A percentile compares a stretch with the other conserved stretches of the same genome.
phyloP scores from a whole-genome alignment of 2,797 vertebrate species.

The Fratercula arctica region DNA sequence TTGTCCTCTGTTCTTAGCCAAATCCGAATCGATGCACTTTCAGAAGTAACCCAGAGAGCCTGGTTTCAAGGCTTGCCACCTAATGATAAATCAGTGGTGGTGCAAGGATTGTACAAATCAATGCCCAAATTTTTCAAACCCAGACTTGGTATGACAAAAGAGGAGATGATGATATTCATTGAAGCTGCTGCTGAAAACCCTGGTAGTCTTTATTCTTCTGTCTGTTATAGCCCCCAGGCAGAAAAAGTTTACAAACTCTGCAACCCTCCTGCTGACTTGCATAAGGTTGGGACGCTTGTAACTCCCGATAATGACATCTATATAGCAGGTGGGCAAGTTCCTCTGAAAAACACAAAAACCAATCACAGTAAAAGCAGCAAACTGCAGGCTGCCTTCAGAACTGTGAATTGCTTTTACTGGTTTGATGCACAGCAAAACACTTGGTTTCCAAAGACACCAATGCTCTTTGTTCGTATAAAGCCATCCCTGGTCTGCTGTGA shows the following conservation, averaged over 20 bases:
- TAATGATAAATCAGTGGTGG: slow-evolving; percentile 98
- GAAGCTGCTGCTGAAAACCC: slow-evolving; percentile 90
- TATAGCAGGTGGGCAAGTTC: slow-evolving; percentile 94
- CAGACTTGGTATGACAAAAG: slow-evolving; percentile 97
- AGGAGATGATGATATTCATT: slow-evolving; percentile 98
- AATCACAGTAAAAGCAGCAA: slow-evolving; percentile 91
- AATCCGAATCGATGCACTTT: slow-evolving; percentile 96
- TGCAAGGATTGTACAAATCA: slow-evolving; percentile 98
- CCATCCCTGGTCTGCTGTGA: slow-evolving; percentile 94
- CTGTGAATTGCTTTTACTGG: slow-evolving; percentile 98
- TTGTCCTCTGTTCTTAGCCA: slow-evolving; percentile 97
- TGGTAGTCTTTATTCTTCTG: slow-evolving; percentile 83
- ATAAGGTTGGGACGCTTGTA: slow-evolving; percentile 94
- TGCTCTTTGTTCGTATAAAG: slow-evolving; percentile 92
- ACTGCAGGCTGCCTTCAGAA: slow-evolving; percentile 89
- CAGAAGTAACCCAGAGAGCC: slow-evolving; percentile 96
- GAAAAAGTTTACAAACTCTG: slow-evolving; percentile 98
- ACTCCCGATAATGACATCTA: slow-evolving; percentile 97
- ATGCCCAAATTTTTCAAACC: slow-evolving; percentile 99
- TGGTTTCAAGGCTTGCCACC: slow-evolving; percentile 98
- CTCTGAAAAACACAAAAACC: slow-evolving; percentile 88
- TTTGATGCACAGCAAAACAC: slow-evolving; percentile 97
- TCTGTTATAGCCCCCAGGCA: slow-evolving; percentile 98
- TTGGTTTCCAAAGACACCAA: slow-evolving; percentile 95
- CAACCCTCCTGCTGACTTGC: slow-evolving; percentile 91